Base-by-base conservation (phyloP, 2,888 invertebrate genomes). In the Phalera bucephala region DNA sequence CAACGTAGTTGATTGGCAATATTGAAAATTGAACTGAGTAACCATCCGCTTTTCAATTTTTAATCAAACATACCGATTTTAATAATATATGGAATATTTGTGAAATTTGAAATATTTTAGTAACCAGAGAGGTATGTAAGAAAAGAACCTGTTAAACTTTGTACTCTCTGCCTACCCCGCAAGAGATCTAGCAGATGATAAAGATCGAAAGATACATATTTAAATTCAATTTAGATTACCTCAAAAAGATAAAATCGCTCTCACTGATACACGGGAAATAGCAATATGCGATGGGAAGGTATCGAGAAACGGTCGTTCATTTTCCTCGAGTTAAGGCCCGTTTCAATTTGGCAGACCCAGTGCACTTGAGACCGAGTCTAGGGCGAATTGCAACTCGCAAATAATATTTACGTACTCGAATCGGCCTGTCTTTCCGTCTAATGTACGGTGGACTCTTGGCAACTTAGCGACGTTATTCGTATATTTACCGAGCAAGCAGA, bases 341-440 rank as follows among this genome's bases (percentile, higher is more conserved):
- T 76, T 81, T 79, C 80, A 83, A 85, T 84, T 85, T 85, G 80
- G 80, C 73, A 78, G 66, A 63, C 57, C 54, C 70, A 72, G 74
- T 72, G 71, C 70, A 66, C 72, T 78, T 61, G 58, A 68, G 66
- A 58, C 68, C 64, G n/a, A n/a, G n/a, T n/a, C n/a, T 64, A 64
- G 61, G 62, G 68, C 67, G 68, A 71, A 74, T 61, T 58, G 74
- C 62, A 77, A 79, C 78, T 80, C 76, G 78, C 79, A 81, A 82
- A 86, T 80, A 80, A 75, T 79, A 78, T 80, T 80, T 76, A 73
- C 74, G 64, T 75, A 69, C 63, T 62, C 64, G 65, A 61, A 53
- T 52, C 66, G 60, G 68, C 64, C 53, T 63, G 65, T 70, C 68
- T 65, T 64, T 60, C 62, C 56, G 51, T 54, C 65, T 72, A 74